Evolutionary conservation across 2,888 invertebrate species (phyloP).

Genomic region (Xylota segnis): DNA sequence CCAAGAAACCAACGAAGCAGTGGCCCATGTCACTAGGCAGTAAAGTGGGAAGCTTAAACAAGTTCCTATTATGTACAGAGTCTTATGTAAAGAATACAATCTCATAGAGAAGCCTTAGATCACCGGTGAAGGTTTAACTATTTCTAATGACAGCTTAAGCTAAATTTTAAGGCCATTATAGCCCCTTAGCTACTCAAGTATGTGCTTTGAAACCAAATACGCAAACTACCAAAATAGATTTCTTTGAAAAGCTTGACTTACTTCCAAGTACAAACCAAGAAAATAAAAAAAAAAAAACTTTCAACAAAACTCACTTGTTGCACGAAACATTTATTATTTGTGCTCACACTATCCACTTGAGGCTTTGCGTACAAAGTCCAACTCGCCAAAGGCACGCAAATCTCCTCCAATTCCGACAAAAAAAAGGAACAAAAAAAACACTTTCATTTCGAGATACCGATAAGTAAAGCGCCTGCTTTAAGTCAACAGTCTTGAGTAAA

Average conservation of each 20-base stretch:
- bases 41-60: too few relatives aligned
- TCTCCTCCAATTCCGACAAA: constrained; percentile 7
- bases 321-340: constrained; percentile 23
- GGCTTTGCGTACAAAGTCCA: constrained; percentile 36
- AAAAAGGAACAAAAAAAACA: constrained; percentile 41
- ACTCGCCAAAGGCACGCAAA: constrained; percentile 8
- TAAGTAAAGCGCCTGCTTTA: constrained; percentile 51
- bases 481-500: constrained; percentile 36
- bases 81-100: too few relatives aligned
- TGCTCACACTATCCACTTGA: constrained; percentile 26
- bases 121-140: too few relatives aligned
- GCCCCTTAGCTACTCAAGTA: too few relatives aligned
- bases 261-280: constrained; percentile 8
- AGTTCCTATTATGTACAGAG: too few relatives aligned
- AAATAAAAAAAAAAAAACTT: constrained; percentile 17
- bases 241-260: constrained; percentile 28
- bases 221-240: neutral
- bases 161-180: too few relatives aligned
- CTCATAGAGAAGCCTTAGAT: too few relatives aligned
- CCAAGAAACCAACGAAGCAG: too few relatives aligned
- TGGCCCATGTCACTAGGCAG: too few relatives aligned
- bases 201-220: too few relatives aligned
- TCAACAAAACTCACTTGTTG: constrained; percentile 57
- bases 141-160: too few relatives aligned
- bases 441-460: constrained; percentile 60